Base-by-base conservation (phyloP, 2,797 vertebrate species). In the Aselliscus stoliczkanus region DNA sequence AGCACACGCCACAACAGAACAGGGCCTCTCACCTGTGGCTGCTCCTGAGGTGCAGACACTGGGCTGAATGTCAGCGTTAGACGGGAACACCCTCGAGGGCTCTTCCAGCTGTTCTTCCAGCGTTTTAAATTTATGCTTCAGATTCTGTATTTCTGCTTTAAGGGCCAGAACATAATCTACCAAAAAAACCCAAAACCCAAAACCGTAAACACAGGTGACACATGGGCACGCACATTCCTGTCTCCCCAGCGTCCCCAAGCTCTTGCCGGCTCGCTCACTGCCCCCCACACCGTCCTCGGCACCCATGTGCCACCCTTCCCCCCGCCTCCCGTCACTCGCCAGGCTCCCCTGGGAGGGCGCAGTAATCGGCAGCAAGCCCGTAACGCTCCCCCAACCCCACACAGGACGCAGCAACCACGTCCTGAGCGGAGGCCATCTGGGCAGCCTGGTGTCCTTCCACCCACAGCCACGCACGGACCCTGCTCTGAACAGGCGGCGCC, bases 71-170 rank as follows among this genome's bases (percentile, higher is more conserved):
- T 81, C 34, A n/a, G 54, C 4, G 64, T 94, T 7, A 42, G 91
- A 23, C 18, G 62, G 37, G 29, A 69, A 8, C 9, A 7, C 17
- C 80, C 80, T 88, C 21, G 47, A 34, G 95, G 89, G 58, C 42
- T 25, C 92, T 94, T 85, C 97, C 62, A 98, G 96, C 83, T 97
- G 98, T 44, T 96, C 98, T 64, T 98, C 98, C 67, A 98, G 90
- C 10, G 44, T 29, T 90, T 98, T 94, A 90, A 98, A 98, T 62
- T 97, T 98, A 29, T 96, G 92, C 95, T 98, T 98, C 65, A 99
- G 94, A 37, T 86, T 97, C 54, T 44, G 85, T 34, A 98, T 96
- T 58, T 99, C 98, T 80, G 98, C 97, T 97, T 99, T 98, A 52
- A 99, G 95, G 37, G 97, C 98, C 37, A 96, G 88, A 75, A 96